phyloP scores from a whole-genome alignment of 2,113 vertebrate genomes.

The Spea multiplicata region DNA sequence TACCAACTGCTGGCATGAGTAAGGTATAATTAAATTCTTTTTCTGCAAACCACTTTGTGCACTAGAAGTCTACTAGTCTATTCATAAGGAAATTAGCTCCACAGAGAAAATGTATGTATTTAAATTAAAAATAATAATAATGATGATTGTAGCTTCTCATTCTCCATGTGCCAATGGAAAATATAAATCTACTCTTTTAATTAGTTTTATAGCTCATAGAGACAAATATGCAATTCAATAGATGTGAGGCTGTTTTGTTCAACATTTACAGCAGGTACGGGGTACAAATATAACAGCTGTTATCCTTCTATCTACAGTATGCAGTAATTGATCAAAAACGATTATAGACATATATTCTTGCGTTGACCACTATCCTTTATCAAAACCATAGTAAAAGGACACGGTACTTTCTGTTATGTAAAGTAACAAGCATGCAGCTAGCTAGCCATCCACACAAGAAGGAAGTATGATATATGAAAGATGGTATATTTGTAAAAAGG shows the following conservation, averaged over 20 bases:
- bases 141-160: constrained; percentile 5
- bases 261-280: background rate
- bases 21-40: constrained; percentile 49
- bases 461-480: too few relatives aligned
- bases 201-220: too few relatives aligned
- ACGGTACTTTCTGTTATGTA: too few relatives aligned
- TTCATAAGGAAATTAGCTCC: constrained; percentile 45
- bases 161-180: background rate
- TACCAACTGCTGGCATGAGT: constrained; percentile 49
- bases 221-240: background rate
- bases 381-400: background rate
- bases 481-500: too few relatives aligned
- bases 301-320: background rate
- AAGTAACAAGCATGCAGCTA: too few relatives aligned
- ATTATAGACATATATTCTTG: background rate
- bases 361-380: background rate
- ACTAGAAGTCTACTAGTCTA: constrained; percentile 42
- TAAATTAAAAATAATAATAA: constrained; percentile 31
- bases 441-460: too few relatives aligned
- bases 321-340: background rate
- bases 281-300: background rate
- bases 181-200: background rate
- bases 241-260: too few relatives aligned
- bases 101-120: constrained; percentile 26
- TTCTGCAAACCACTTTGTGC: constrained; percentile 40